Evolutionary conservation across 2,797 vertebrate species (phyloP), one percentile per base, ranked within the genome.

Genomic region (Oryzias sinensis): DNA sequence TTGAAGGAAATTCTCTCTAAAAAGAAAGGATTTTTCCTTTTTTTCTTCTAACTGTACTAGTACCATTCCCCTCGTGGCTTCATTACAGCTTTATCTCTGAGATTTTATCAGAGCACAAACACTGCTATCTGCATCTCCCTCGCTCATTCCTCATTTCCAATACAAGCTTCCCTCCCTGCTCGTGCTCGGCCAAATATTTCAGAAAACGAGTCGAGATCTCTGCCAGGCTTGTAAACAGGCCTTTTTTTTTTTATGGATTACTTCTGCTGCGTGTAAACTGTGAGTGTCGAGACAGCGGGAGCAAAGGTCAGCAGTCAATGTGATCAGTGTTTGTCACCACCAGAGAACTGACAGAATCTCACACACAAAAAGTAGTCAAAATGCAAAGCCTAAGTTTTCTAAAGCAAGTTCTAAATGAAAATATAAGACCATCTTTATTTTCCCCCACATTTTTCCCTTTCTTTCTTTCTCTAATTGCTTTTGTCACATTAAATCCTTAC

Each of bases 401-500:
- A 6, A 27, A 27, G 27, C 27, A 27, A 27, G 27, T 27, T 27
- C 27, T 6, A 27, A 6, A 27, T 27, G 27, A 27, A 27, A 7
- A 27, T 27, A 27, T 27, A 27, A 27, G 27, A 27, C 5, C 1
- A 7, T 27, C 4, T 37, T 37, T 37, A 37, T 37, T 22, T 22
- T 22, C 2, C 6, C 4, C 9, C 41, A 14, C 6, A n/a, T 17
- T 68, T 72, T 64, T 41, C 54, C 42, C 14, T 44, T 56, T 59
- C 17, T 22, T 54, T 53, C 42, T 56, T 50, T 51, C 4, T 11
- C 1, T 46, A 11, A 44, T 60, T 70, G 56, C 47, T 43, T 24
- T 66, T 22, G n/a, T 52, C 52, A 44, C 33, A 60, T 59, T 65
- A 78, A 83, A 69, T 75, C 59, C 70, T 74, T 50, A 48, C 16